A percentile compares a stretch with the other conserved stretches of the same genome.
These are phyloP conservation scores for Unio pictorum DNA, from an alignment of 2,888 invertebrate species.

Conservation along the genomic window DNA sequence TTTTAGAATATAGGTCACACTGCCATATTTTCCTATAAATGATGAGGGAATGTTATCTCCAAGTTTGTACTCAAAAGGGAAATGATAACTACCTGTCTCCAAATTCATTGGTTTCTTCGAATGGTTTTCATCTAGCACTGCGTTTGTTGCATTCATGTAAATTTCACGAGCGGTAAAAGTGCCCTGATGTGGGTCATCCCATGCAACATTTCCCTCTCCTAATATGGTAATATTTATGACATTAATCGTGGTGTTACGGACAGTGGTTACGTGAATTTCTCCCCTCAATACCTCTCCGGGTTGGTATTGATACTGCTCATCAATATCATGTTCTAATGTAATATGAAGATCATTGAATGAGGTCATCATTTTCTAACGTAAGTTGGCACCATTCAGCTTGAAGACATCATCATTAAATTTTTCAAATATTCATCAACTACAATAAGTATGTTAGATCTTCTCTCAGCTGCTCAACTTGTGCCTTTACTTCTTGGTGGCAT, in stretches of 20 bases:
- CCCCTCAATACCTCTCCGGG: conserved; percentile 69
- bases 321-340: conserved; percentile 69
- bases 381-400: no score
- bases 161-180: conserved; percentile 59
- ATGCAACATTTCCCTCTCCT: conserved; percentile 64
- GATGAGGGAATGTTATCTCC: conserved; percentile 68
- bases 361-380: no score
- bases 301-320: conserved; percentile 71
- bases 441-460: no score
- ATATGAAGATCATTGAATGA: conserved; percentile 26
- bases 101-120: conserved; percentile 37
- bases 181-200: conserved; percentile 59
- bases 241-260: conserved; percentile 30
- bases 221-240: conserved; percentile 40
- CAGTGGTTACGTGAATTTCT: conserved; percentile 28
- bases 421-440: no score
- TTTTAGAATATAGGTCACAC: conserved; percentile 69
- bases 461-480: no score
- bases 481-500: no score
- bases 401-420: no score
- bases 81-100: conserved; percentile 57
- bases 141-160: conserved; percentile 64
- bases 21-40: conserved; percentile 70
- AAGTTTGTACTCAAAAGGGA: conserved; percentile 66
- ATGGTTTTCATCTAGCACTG: conserved; percentile 12